Evolutionary conservation across 2,113 vertebrate genomes (phyloP).

Genomic region (Trogon surrucura): DNA sequence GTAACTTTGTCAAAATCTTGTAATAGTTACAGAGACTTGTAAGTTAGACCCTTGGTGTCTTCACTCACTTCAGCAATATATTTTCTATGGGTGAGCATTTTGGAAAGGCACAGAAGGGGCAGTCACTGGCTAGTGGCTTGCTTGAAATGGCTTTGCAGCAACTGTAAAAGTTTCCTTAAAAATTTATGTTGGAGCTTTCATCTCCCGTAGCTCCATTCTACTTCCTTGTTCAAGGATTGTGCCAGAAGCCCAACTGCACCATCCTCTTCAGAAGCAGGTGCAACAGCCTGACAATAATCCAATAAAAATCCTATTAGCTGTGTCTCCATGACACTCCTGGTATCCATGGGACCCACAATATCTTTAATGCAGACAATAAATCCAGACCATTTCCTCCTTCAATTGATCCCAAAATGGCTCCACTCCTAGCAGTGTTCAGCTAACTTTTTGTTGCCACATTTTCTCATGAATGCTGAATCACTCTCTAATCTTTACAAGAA

Average conservation of each 20-base stretch:
- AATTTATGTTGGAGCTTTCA: conserved; percentile 8
- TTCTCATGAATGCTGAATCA: conserved; percentile 75
- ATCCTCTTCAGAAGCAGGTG: conserved; percentile 74
- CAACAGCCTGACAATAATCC: conserved; percentile 74
- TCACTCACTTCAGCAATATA: background rate
- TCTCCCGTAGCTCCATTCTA: conserved; percentile 22
- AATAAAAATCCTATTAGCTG: conserved; percentile 81
- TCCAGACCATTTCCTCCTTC: conserved; percentile 75
- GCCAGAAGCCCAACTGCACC: conserved; percentile 59
- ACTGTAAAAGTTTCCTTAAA: background rate
- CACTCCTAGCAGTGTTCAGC: conserved; percentile 57
- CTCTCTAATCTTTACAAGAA: conserved; percentile 55
- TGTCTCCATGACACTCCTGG: conserved; percentile 73
- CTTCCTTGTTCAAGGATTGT: conserved; percentile 26
- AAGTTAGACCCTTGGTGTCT: background rate
- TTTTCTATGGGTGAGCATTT: background rate
- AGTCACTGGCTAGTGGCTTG: background rate
- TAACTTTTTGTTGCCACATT: conserved; percentile 72
- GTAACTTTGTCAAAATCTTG: background rate
- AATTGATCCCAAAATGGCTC: conserved; percentile 76
- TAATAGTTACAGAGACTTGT: background rate
- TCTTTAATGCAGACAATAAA: conserved; percentile 81
- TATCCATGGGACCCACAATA: conserved; percentile 78
- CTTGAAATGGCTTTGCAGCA: background rate
- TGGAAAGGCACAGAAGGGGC: background rate